These are phyloP conservation scores for Dascillus cervinus DNA, from an alignment of 2,888 invertebrate genomes.

Conservation along the genomic window DNA sequence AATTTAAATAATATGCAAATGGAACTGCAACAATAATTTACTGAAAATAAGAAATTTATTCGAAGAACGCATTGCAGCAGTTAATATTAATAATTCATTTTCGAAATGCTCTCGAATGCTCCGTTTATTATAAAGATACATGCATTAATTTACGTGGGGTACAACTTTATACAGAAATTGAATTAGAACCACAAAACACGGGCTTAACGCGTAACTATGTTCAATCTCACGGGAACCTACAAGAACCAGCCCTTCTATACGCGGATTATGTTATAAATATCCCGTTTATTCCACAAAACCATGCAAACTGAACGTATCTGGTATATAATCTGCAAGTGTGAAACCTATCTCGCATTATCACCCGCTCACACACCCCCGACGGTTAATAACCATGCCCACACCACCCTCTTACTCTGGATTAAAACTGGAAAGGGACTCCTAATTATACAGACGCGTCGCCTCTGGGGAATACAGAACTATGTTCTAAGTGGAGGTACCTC, in stretches of 20 bases:
- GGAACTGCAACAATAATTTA: too few species aligned
- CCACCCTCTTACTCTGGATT: conserved; percentile 13
- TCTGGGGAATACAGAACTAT: conserved; percentile 5
- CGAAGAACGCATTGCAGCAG: too few species aligned
- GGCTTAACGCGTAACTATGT: conserved; percentile 6
- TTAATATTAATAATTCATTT: too few species aligned
- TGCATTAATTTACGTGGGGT: neutral
- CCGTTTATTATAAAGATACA: too few species aligned
- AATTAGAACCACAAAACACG: conserved; percentile 13
- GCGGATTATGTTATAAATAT: conserved; percentile 23
- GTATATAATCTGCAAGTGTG: conserved; percentile 24
- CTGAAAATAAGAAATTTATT: too few species aligned
- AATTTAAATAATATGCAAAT: too few species aligned
- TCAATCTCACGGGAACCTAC: conserved; percentile 10
- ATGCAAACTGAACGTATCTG: conserved; percentile 17
- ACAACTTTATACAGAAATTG: neutral
- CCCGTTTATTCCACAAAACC: conserved; percentile 15
- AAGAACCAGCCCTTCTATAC: conserved; percentile 13
- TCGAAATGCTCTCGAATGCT: too few species aligned
- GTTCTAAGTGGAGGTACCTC: too few species aligned
- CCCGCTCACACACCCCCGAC: conserved; percentile 13
- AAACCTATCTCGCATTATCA: conserved; percentile 24
- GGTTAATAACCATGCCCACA: conserved; percentile 9
- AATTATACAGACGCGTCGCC: conserved; percentile 11
- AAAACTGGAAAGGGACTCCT: conserved; percentile 14